Evolutionary conservation across 92 coral and sea anemone species (phyloP).

Genomic region (Epizoanthus ramosus): DNA sequence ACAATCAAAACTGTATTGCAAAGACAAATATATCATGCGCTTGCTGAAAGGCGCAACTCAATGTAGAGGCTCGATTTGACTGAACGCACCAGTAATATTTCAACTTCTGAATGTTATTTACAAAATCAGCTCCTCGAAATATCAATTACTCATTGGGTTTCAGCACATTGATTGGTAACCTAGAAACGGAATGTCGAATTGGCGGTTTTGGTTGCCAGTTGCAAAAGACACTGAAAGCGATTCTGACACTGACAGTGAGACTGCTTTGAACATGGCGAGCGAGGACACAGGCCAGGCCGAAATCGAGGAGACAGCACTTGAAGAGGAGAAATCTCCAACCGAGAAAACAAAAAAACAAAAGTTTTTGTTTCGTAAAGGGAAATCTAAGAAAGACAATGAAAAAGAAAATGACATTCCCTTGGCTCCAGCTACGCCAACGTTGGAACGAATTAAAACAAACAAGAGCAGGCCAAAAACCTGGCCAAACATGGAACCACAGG

Average conservation of each 20-base stretch:
- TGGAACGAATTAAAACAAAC: background rate
- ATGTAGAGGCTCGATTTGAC: background rate
- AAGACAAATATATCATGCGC: constrained; percentile 6
- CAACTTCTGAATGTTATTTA: constrained; percentile 10
- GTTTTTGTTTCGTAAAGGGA: constrained; percentile 26
- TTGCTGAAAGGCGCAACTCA: background rate
- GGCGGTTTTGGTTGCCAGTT: constrained; percentile 4
- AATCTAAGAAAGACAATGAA: constrained; percentile 1
- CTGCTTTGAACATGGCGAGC: constrained; percentile 15
- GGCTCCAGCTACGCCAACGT: constrained; percentile 5
- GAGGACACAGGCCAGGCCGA: constrained; percentile 16
- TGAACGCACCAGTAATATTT: constrained; percentile 4
- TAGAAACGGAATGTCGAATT: constrained; percentile 19
- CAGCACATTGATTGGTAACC: constrained; percentile 30
- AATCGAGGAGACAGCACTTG: background rate
- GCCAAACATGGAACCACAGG: constrained; percentile 33
- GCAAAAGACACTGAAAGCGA: constrained; percentile 6
- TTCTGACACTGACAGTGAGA: constrained; percentile 23
- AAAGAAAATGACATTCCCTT: background rate
- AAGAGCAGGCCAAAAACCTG: constrained; percentile 21
- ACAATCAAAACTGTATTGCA: background rate
- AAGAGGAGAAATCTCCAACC: constrained; percentile 15
- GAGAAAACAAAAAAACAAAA: constrained; percentile 27
- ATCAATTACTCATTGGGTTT: background rate
- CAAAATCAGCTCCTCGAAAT: constrained; percentile 1